A percentile compares a stretch with the other conserved stretches of the same genome.
Evolutionary conservation across 2,888 invertebrate species (phyloP).

Genomic region (Willowsia nigromaculata): DNA sequence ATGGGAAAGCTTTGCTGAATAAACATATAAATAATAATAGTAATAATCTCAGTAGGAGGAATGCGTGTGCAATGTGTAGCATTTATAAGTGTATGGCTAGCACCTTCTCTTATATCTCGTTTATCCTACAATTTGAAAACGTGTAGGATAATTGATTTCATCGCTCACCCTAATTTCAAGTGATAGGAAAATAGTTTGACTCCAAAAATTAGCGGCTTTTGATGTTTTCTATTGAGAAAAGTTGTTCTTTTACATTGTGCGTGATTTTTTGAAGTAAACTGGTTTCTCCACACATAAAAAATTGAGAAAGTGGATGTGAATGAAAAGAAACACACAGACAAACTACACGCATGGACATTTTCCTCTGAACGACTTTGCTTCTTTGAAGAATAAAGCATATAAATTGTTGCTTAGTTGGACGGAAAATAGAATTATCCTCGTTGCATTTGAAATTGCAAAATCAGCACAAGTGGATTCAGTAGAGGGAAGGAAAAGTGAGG

Average conservation of each 20-base stretch:
- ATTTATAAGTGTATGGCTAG: background rate
- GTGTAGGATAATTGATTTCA: constrained; percentile 3
- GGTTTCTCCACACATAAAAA: background rate
- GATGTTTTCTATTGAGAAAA: background rate
- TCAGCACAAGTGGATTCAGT: background rate
- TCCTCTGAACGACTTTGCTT: background rate
- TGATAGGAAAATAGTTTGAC: background rate
- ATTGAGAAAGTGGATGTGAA: background rate
- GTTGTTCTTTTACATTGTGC: background rate
- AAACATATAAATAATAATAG: background rate
- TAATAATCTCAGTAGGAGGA: background rate
- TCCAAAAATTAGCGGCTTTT: constrained; percentile 29
- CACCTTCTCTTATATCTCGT: background rate
- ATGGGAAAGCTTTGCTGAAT: background rate
- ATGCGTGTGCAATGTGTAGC: background rate
- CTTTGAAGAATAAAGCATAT: background rate
- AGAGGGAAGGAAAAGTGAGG: background rate
- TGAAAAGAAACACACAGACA: background rate
- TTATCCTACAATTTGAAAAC: background rate
- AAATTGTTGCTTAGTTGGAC: constrained; percentile 18
- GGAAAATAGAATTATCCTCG: constrained; percentile 7
- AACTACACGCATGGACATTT: background rate
- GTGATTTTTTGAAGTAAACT: background rate
- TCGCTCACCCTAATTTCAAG: constrained; percentile 10
- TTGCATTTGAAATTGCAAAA: constrained; percentile 16